Base-by-base conservation (phyloP, 2,888 invertebrate genomes). In the Sialis fuliginosa region DNA sequence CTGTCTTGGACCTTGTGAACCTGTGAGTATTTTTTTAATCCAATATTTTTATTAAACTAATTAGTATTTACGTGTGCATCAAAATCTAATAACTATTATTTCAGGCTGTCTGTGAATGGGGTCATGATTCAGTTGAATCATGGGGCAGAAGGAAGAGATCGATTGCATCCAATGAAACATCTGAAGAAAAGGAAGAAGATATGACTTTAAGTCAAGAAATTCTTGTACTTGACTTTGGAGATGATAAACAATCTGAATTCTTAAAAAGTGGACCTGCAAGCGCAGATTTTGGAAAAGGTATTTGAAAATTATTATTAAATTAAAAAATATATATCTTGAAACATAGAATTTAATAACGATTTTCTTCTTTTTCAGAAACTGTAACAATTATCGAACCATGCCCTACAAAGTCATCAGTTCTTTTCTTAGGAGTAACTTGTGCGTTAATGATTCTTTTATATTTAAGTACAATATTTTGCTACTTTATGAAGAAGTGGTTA, bases 121-220 rank as follows among this genome's bases (percentile, higher is more conserved):
- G 88, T 54, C 77, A 86, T 60, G 90, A 91, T 60, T 86, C 87
- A 6, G 74, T 88, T 48, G 89, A 90, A 62, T 91, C 91, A 1
- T 87, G 87, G 81, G 92, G 91, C 62, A 85, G 90, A 64, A 82
- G 81, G 68, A 83, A 79, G 66, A 85, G 90, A 74, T 82, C 83
- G 54, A 62, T 71, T 48, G 66, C 60, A 48, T 81, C 79, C 57
- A 74, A 79, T 51, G 78, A 76, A 55, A 66, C 73, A 33, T 75
- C 75, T 39, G 77, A 79, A 54, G 76, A 77, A 51, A 72, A 71
- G 52, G 78, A 79, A 48, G 85, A 85, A 55, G 86, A 87, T 58
- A 91, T 92, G 89, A 92, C 90, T 53, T 76, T 93, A 51, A 91
- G 91, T 40, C 91, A 91, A 65, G 92, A 93, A 67, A 92, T 93